Percentiles rank a stretch among this genome's conserved stretches.
Conservation (phyloP, 2,113 vertebrate species). For the Campylomormyrus tamandua region DNA sequence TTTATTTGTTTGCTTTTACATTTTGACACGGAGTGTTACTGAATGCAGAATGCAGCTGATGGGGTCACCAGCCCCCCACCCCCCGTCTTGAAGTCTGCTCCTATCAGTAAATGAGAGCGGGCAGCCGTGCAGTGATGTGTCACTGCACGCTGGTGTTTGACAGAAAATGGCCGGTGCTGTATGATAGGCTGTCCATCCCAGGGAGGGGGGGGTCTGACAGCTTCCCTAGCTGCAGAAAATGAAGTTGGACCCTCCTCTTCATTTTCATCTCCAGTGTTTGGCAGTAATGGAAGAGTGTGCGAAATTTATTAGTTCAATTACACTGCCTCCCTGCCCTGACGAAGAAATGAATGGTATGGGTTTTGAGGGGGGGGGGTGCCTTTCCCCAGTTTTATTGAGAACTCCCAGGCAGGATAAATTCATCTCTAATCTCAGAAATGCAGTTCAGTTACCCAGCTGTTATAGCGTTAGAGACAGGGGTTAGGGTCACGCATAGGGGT, state of each 20-base stretch:
- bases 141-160: neutral
- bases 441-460: neutral
- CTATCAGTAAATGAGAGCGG: neutral
- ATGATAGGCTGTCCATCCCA: neutral
- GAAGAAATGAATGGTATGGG: neutral
- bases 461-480: too few species aligned
- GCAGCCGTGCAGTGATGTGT: neutral
- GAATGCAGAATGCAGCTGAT: neutral
- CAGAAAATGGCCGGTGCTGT: neutral
- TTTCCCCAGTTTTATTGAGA: slow-evolving; percentile 2
- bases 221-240: neutral
- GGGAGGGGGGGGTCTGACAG: neutral
- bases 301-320: slow-evolving; percentile 22
- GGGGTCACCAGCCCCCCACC: neutral
- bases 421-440: neutral
- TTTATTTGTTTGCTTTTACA: neutral
- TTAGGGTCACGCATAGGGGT: too few species aligned
- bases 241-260: neutral
- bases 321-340: neutral
- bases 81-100: neutral
- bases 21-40: neutral
- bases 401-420: neutral
- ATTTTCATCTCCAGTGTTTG: neutral
- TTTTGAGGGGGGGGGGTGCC: neutral
- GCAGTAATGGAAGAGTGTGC: neutral